Evolutionary conservation across 2,113 vertebrate genomes (phyloP).

Genomic region (Stigmatopora nigra): DNA sequence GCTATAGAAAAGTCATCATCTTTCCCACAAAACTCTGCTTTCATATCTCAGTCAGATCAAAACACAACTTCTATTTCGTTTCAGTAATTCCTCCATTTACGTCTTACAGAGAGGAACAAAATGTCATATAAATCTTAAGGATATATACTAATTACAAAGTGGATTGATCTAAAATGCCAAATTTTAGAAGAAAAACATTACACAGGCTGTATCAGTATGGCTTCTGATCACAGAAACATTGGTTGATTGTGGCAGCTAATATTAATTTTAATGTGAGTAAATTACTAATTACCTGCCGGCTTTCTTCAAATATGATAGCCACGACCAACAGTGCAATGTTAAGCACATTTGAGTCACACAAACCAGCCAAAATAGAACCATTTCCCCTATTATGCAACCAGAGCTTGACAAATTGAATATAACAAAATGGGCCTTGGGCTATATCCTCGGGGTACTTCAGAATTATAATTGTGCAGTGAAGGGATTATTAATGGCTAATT

Average conservation of each 20-base stretch:
- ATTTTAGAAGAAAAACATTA: not conserved
- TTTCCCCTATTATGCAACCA: not conserved
- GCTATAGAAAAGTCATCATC: conserved; percentile 9
- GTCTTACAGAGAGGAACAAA: not conserved
- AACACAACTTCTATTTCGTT: not conserved
- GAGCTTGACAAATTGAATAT: not conserved
- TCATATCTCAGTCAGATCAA: not conserved
- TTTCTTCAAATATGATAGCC: too few species aligned
- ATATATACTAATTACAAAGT: not conserved
- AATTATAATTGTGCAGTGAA: not conserved
- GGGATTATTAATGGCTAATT: not conserved
- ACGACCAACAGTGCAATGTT: too few species aligned
- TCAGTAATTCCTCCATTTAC: not conserved
- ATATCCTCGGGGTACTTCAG: not conserved
- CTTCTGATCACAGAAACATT: not conserved
- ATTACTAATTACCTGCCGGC: too few species aligned
- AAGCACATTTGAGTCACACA: too few species aligned
- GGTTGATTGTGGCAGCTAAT: too few species aligned
- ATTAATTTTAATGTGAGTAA: too few species aligned
- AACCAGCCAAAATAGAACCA: not conserved
- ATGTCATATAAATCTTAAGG: not conserved
- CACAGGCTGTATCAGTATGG: too few species aligned
- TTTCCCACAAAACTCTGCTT: not conserved
- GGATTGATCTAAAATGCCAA: not conserved
- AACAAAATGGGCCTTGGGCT: not conserved